phyloP scores from a whole-genome alignment of 2,888 invertebrate genomes.

The Chrysolina haemoptera region DNA sequence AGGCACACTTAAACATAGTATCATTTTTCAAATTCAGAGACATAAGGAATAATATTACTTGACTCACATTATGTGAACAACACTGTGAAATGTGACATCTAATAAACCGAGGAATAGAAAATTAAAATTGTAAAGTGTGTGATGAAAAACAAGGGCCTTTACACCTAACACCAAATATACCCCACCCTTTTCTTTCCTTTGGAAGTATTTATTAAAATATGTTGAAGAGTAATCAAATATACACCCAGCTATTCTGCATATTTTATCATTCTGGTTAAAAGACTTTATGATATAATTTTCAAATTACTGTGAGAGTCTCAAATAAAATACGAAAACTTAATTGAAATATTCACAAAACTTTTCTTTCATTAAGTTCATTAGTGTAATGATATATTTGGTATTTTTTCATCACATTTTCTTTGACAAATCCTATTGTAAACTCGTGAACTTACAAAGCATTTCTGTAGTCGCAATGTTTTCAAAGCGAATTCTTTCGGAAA shows the following conservation, averaged over 20 bases:
- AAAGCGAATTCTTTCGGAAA: slow-evolving; percentile 42
- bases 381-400: neutral
- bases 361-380: neutral
- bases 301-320: too few species aligned
- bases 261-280: too few species aligned
- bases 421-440: neutral
- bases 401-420: slow-evolving; percentile 23
- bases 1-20: too few species aligned
- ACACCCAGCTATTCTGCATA: too few species aligned
- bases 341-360: too few species aligned
- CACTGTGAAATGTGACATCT: neutral
- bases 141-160: slow-evolving; percentile 1
- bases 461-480: slow-evolving; percentile 43
- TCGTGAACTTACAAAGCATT: slow-evolving; percentile 40
- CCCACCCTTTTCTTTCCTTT: too few species aligned
- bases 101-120: neutral
- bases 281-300: too few species aligned
- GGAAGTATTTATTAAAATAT: too few species aligned
- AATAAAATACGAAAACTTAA: too few species aligned
- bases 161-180: neutral
- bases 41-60: neutral
- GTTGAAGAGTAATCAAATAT: too few species aligned
- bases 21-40: too few species aligned
- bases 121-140: neutral
- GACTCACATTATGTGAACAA: neutral